Percentiles rank a stretch among this genome's conserved stretches.
phyloP scores from a whole-genome alignment of 1,140 invertebrate genomes.

The Aphidius ervi region DNA sequence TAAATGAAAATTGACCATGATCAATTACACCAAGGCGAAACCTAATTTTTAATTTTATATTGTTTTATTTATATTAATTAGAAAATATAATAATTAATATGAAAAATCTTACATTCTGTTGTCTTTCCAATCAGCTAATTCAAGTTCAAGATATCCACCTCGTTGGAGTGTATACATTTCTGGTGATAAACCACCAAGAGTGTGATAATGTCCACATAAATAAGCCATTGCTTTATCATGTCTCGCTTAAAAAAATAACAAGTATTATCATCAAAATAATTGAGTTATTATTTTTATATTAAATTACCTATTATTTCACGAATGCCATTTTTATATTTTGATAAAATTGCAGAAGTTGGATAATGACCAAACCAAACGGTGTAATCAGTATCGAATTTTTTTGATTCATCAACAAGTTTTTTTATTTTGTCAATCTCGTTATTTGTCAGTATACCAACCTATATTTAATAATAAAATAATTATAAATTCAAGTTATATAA shows the following conservation, averaged over 20 bases:
- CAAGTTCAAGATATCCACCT: slow-evolving; percentile 81
- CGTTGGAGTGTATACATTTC: slow-evolving; percentile 86
- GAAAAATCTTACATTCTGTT: slow-evolving; percentile 68
- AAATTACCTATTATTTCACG: slow-evolving; percentile 55
- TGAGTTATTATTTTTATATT: slow-evolving; percentile 3
- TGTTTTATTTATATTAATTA: neutral
- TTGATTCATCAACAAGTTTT: slow-evolving; percentile 52
- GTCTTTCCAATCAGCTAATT: slow-evolving; percentile 92
- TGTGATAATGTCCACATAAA: slow-evolving; percentile 91
- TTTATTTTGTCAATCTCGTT: slow-evolving; percentile 58
- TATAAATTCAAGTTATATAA: no score
- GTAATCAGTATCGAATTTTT: slow-evolving; percentile 53
- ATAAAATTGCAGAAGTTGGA: slow-evolving; percentile 82
- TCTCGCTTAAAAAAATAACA: slow-evolving; percentile 34
- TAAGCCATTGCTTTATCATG: slow-evolving; percentile 64
- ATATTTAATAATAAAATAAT: slow-evolving; percentile 47
- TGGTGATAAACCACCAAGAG: slow-evolving; percentile 70
- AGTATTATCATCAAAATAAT: slow-evolving; percentile 12
- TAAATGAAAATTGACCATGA: slow-evolving; percentile 85
- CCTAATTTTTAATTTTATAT: slow-evolving; percentile 43
- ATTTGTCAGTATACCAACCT: slow-evolving; percentile 61
- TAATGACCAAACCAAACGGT: slow-evolving; percentile 91
- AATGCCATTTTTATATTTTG: slow-evolving; percentile 58
- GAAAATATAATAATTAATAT: slow-evolving; percentile 11
- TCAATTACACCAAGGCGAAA: slow-evolving; percentile 81